phyloP scores from a whole-genome alignment of 2,113 vertebrate genomes.

The Mesoclemmys tuberculata region DNA sequence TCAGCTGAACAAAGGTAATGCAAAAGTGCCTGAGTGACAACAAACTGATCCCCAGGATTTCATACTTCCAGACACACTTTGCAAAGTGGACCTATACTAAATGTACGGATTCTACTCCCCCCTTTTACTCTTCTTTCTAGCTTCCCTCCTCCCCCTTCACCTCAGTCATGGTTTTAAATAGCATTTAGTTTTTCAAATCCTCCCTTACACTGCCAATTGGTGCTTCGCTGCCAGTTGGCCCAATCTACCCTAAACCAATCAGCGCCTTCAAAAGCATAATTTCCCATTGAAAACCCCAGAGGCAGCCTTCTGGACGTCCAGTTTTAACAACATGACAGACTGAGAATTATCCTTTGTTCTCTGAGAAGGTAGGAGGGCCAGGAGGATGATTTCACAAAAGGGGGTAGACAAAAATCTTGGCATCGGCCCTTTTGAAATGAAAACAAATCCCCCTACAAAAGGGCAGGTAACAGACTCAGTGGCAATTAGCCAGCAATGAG shows the following conservation, averaged over 20 bases:
- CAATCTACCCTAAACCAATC: neutral
- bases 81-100: neutral
- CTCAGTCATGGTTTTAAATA: neutral
- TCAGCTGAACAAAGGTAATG: neutral
- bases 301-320: conserved; percentile 31
- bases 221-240: neutral
- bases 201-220: neutral
- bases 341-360: neutral
- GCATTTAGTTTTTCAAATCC: neutral
- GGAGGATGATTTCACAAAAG: neutral
- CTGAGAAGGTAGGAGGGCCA: conserved; percentile 13
- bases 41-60: neutral
- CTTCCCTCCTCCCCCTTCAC: neutral
- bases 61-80: neutral
- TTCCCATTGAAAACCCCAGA: conserved; percentile 47
- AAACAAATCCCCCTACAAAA: neutral
- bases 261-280: conserved; percentile 4
- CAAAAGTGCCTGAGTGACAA: neutral
- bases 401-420: neutral
- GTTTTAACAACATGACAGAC: neutral
- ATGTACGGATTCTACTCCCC: neutral
- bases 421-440: neutral
- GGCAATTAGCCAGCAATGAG: neutral
- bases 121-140: neutral
- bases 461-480: neutral